Evolutionary conservation across 2,113 vertebrate genomes (phyloP).

Genomic region (Odocoileus hemionus): DNA sequence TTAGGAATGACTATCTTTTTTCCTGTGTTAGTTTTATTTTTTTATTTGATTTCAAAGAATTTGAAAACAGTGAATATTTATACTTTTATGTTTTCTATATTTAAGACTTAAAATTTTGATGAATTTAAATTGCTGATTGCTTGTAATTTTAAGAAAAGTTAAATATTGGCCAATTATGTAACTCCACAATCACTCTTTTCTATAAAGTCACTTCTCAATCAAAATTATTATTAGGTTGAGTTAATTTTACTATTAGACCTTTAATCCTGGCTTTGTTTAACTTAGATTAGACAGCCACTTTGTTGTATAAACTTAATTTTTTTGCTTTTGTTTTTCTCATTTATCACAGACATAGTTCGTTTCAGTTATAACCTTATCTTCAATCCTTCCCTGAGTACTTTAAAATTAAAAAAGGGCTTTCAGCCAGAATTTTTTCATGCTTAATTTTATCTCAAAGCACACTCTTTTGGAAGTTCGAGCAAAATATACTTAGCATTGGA

Average conservation of each 20-base stretch:
- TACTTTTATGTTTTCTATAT: neutral
- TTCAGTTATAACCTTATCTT: neutral
- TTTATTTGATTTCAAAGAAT: neutral
- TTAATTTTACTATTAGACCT: slow-evolving; percentile 33
- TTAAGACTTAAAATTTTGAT: slow-evolving; percentile 4
- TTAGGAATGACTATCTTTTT: neutral
- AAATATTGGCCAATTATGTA: neutral
- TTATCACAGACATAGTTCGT: neutral
- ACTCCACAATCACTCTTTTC: neutral
- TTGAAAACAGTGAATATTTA: neutral
- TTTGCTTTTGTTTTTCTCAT: slow-evolving; percentile 1
- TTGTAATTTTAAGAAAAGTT: slow-evolving; percentile 38
- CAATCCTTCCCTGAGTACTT: neutral
- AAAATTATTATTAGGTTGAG: neutral
- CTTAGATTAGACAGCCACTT: neutral
- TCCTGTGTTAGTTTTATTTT: neutral
- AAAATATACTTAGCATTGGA: neutral
- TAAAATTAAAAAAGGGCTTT: neutral
- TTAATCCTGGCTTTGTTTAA: slow-evolving; percentile 39
- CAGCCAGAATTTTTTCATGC: neutral
- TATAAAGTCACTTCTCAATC: neutral
- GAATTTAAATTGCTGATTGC: neutral
- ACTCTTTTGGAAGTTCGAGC: neutral
- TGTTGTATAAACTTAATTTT: neutral
- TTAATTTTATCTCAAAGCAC: slow-evolving; percentile 13